Evolutionary conservation across 2,888 invertebrate genomes (phyloP).

Genomic region (Pandemis cinnamomeana): DNA sequence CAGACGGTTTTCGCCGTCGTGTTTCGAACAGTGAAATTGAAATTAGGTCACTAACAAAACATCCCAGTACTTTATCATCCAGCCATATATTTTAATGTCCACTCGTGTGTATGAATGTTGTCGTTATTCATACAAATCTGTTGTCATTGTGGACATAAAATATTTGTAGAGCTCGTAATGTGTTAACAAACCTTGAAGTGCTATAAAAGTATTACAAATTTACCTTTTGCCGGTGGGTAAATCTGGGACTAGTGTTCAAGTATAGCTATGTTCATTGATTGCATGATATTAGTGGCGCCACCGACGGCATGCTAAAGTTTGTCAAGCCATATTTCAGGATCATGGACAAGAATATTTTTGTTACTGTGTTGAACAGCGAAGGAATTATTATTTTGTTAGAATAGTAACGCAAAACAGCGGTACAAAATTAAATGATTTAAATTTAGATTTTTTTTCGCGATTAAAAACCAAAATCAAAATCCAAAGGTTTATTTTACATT

Average conservation of each 20-base stretch:
- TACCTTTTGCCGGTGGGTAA: constrained; percentile 21
- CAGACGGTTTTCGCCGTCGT: too few species aligned
- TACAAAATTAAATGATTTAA: too few species aligned
- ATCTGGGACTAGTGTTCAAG: background rate
- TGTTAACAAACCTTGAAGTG: constrained; percentile 33
- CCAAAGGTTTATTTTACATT: too few species aligned
- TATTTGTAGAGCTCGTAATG: constrained; percentile 38
- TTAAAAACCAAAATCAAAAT: too few species aligned
- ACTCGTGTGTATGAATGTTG: constrained; percentile 12
- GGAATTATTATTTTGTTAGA: constrained; percentile 2
- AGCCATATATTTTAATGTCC: constrained; percentile 22
- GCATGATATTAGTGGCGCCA: background rate
- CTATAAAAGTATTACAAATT: constrained; percentile 28
- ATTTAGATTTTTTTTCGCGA: too few species aligned
- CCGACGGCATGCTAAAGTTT: background rate
- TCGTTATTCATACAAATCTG: constrained; percentile 26
- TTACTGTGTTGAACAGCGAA: background rate
- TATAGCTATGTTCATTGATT: background rate
- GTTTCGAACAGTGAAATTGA: background rate
- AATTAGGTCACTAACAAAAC: constrained; percentile 13
- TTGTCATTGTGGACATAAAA: constrained; percentile 39
- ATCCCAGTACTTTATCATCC: constrained; percentile 4
- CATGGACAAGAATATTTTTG: constrained; percentile 10
- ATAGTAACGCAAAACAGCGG: background rate
- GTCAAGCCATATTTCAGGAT: constrained; percentile 22